Conservation (phyloP, 2,797 vertebrate species). For the Nothura maculosa region DNA sequence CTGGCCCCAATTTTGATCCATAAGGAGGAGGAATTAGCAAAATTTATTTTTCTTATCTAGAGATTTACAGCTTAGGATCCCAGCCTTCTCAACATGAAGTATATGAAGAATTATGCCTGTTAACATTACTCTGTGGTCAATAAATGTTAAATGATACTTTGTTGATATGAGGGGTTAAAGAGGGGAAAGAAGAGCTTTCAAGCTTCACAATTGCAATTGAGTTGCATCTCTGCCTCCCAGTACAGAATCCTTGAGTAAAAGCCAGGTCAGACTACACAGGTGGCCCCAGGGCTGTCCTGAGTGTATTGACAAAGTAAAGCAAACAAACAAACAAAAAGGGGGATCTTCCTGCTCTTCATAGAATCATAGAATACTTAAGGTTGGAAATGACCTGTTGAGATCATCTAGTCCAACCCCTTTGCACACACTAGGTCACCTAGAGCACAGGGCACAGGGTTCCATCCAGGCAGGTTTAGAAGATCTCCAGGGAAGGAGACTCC, state of each 20-base stretch:
- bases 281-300: not conserved
- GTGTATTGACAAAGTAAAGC: not conserved
- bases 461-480: no score
- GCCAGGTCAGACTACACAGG: not conserved
- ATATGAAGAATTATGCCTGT: not conserved
- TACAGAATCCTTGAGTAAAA: not conserved
- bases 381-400: no score
- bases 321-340: not conserved
- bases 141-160: not conserved
- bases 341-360: no score
- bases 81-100: not conserved
- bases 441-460: no score
- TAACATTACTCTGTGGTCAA: not conserved
- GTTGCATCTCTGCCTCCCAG: not conserved
- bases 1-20: not conserved
- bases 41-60: not conserved
- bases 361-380: no score
- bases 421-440: no score
- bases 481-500: no score
- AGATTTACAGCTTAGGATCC: not conserved
- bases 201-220: not conserved
- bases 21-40: not conserved
- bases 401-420: no score
- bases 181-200: not conserved
- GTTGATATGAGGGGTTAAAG: not conserved